Percentiles rank a stretch among this genome's conserved stretches.
These are phyloP conservation scores for Parelbella ahira DNA, from an alignment of 2,888 invertebrate genomes.

Conservation along the genomic window DNA sequence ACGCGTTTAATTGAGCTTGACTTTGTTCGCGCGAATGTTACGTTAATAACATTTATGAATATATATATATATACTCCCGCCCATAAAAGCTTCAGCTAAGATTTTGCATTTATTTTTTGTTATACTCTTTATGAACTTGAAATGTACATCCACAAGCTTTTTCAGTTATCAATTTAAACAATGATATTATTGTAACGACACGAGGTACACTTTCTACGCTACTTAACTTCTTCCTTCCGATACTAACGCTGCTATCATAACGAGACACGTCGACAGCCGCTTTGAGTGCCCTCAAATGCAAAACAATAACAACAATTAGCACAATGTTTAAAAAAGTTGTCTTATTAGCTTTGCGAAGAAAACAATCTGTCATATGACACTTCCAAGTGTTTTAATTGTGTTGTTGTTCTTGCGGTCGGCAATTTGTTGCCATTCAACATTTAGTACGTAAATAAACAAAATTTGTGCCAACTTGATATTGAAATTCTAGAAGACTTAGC, in stretches of 20 bases:
- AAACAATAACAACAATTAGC: constrained; percentile 20
- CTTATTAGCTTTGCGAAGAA: constrained; percentile 4
- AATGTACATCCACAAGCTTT: constrained; percentile 47
- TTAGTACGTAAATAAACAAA: constrained; percentile 11
- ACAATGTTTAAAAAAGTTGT: constrained; percentile 1
- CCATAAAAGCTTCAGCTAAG: constrained; percentile 31
- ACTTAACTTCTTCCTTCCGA: constrained; percentile 35
- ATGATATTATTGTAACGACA: constrained; percentile 32
- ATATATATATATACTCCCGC: constrained; percentile 20
- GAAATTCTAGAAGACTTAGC: constrained; percentile 21
- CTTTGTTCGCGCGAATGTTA: constrained; percentile 26
- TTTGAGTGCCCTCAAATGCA: constrained; percentile 8
- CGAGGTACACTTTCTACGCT: constrained; percentile 33
- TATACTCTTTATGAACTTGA: too few relatives aligned
- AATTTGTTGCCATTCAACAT: constrained; percentile 7
- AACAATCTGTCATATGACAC: constrained; percentile 2
- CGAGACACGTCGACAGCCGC: constrained; percentile 1
- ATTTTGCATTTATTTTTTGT: constrained; percentile 29
- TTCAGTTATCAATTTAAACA: constrained; percentile 38
- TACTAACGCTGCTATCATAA: constrained; percentile 30
- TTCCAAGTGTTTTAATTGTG: constrained; percentile 10
- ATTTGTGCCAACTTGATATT: constrained; percentile 10
- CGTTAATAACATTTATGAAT: constrained; percentile 27
- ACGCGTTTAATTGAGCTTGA: constrained; percentile 50
- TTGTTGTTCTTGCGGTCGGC: constrained; percentile 8